These are phyloP conservation scores for Urocolius indicus DNA, from an alignment of 2,113 vertebrate genomes.

Conservation along the genomic window DNA sequence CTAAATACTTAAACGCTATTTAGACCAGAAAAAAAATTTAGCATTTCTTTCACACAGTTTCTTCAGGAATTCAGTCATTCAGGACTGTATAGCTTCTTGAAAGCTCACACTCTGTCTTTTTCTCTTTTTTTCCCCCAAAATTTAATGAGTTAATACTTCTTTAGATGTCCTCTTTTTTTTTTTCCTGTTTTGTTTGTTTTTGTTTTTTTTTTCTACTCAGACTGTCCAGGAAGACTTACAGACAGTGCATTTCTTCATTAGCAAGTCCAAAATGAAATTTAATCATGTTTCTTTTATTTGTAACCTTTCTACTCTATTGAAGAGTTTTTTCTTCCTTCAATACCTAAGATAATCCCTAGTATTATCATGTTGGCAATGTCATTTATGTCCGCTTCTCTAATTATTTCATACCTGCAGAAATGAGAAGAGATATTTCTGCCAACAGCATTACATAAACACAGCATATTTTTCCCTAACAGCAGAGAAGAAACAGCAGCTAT, in stretches of 20 bases:
- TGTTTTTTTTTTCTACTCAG: not conserved
- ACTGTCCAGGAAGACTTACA: not conserved
- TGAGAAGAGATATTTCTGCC: conserved; percentile 41
- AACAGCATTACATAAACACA: conserved; percentile 29
- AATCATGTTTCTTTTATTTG: conserved; percentile 63
- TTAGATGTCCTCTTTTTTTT: not conserved
- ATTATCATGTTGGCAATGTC: conserved; percentile 13
- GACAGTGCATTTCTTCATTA: not conserved
- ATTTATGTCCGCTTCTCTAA: conserved; percentile 36
- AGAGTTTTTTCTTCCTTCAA: conserved; percentile 5
- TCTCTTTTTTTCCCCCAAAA: rapidly evolving
- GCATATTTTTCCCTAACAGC: not conserved
- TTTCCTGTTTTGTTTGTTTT: not conserved
- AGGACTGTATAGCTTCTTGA: not conserved
- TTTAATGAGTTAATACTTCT: rapidly evolving
- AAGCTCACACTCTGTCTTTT: not conserved
- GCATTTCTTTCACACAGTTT: not conserved
- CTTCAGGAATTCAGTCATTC: not conserved
- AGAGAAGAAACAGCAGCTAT: conserved; percentile 61
- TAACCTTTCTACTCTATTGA: conserved; percentile 48
- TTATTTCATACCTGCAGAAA: conserved; percentile 56
- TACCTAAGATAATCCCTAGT: conserved; percentile 26
- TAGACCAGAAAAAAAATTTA: not conserved
- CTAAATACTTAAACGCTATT: not conserved
- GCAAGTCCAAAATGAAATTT: conserved; percentile 56